Percentiles rank a stretch among this genome's conserved stretches.
Conservation (phyloP, 64 coral and sea anemone species). For the Pachyseris speciosa region DNA sequence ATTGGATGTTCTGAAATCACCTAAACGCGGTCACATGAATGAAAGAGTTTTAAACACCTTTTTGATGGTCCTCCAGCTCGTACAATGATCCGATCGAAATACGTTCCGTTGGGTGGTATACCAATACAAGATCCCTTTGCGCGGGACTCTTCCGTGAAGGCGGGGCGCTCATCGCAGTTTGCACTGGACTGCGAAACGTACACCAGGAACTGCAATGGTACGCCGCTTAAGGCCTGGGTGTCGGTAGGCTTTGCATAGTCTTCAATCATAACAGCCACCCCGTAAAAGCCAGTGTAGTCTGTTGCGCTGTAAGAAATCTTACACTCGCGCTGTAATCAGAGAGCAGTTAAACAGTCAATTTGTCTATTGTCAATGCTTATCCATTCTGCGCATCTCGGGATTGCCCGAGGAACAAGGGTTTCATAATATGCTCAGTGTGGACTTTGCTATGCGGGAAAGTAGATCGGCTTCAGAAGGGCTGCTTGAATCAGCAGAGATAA, state of each 20-base stretch:
- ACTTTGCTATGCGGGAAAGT: no score
- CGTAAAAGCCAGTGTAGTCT: constrained; percentile 54
- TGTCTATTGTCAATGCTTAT: no score
- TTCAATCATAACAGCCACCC: constrained; percentile 76
- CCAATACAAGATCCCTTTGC: constrained; percentile 82
- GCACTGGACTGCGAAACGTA: constrained; percentile 60
- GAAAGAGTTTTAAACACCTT: background rate
- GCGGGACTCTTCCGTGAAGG: constrained; percentile 66
- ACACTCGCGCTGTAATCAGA: constrained; percentile 72
- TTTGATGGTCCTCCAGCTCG: constrained; percentile 32
- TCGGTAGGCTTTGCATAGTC: constrained; percentile 61
- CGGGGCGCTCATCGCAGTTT: constrained; percentile 61
- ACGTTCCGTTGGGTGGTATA: constrained; percentile 49
- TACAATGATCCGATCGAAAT: constrained; percentile 58
- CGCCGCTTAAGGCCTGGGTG: constrained; percentile 61
- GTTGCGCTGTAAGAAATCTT: constrained; percentile 69
- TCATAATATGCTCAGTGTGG: no score
- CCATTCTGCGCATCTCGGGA: background rate
- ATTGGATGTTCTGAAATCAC: no score
- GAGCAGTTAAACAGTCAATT: background rate
- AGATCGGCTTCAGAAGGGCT: no score
- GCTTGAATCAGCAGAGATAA: no score
- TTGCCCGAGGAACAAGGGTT: no score
- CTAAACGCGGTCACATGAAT: background rate
- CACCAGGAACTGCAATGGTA: constrained; percentile 83